Percentiles rank a stretch among this genome's conserved stretches.
Conservation (phyloP, 2,888 invertebrate genomes). For the Microdon myrmicae region DNA sequence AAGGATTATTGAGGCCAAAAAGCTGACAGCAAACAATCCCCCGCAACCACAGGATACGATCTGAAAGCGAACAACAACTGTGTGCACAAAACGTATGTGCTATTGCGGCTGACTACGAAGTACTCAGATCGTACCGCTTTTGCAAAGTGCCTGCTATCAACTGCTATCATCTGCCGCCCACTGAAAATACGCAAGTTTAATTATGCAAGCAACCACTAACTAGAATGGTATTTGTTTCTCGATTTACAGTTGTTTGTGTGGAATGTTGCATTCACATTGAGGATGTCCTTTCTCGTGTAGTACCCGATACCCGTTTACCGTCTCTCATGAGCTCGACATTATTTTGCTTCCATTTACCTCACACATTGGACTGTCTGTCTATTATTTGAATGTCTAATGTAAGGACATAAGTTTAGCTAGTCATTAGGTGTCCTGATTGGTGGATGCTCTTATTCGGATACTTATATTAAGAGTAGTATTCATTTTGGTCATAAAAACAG, state of each 20-base stretch:
- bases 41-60: conserved; percentile 21
- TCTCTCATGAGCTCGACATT: no score
- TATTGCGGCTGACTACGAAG: background rate
- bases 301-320: no score
- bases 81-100: background rate
- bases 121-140: background rate
- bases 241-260: conserved; percentile 47
- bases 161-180: conserved; percentile 12
- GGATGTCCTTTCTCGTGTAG: no score
- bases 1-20: conserved; percentile 38
- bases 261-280: conserved; percentile 39
- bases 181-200: conserved; percentile 51
- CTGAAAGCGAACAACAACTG: conserved; percentile 32
- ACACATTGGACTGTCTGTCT: no score
- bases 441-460: no score
- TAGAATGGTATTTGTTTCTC: conserved; percentile 52
- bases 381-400: no score
- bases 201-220: conserved; percentile 52
- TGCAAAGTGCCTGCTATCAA: conserved; percentile 19
- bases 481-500: no score
- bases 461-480: no score
- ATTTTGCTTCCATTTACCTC: no score
- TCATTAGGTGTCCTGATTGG: no score
- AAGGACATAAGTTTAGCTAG: no score
- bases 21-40: conserved; percentile 45